Percentiles rank a stretch among this genome's conserved stretches.
phyloP scores from a whole-genome alignment of 1,140 invertebrate species.

The Cydia strobilella region DNA sequence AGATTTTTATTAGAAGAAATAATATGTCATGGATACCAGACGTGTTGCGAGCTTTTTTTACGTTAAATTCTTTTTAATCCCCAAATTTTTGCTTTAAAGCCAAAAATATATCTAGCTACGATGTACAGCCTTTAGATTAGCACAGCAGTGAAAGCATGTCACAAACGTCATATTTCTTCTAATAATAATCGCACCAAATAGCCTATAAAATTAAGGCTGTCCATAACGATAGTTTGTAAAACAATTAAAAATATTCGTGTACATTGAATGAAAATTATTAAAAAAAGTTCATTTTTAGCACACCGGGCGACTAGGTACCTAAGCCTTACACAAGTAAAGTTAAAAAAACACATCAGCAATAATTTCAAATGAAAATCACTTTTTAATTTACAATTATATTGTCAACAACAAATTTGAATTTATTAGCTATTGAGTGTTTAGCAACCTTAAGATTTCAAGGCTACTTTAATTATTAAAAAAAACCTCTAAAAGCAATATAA shows the following conservation, averaged over 20 bases:
- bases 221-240: constrained; percentile 26
- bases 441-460: too few relatives aligned
- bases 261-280: constrained; percentile 24
- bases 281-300: constrained; percentile 23
- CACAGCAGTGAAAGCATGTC: not conserved
- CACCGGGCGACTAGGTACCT: not conserved
- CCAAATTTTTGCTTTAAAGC: too few relatives aligned
- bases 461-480: too few relatives aligned
- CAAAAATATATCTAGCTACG: not conserved
- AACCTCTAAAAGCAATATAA: too few relatives aligned
- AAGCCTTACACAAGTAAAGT: not conserved
- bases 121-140: not conserved
- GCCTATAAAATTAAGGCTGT: constrained; percentile 28
- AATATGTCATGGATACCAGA: not conserved
- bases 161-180: not conserved
- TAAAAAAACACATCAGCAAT: too few relatives aligned
- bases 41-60: not conserved
- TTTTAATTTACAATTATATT: constrained; percentile 1
- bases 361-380: too few relatives aligned
- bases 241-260: constrained; percentile 23
- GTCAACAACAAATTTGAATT: not conserved
- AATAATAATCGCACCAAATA: constrained; percentile 1
- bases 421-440: not conserved
- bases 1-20: constrained; percentile 6
- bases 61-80: not conserved